Percentiles rank a stretch among this genome's conserved stretches.
Evolutionary conservation across 92 coral and sea anemone species (phyloP).

Genomic region (Hydrozoanthus gracilis): DNA sequence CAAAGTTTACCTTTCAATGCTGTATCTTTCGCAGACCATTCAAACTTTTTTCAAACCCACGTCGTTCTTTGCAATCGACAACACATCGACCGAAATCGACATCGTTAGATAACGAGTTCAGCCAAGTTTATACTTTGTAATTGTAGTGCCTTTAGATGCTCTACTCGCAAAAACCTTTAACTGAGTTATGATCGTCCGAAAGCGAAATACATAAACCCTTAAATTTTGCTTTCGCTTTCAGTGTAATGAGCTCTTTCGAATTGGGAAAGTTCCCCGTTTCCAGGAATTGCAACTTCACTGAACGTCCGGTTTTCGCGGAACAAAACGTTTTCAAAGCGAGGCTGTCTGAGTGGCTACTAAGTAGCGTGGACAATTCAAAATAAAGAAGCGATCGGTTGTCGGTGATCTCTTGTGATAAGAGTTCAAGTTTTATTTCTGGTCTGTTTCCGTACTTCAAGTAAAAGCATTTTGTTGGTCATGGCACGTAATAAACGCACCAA

Average conservation of each 20-base stretch:
- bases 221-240: not conserved
- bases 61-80: too few species aligned
- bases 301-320: slow-evolving; percentile 29
- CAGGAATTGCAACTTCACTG: not conserved
- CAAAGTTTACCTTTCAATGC: too few species aligned
- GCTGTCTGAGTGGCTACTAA: slow-evolving; percentile 8
- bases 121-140: too few species aligned
- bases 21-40: too few species aligned
- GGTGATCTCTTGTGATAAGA: not conserved
- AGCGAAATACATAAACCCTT: too few species aligned
- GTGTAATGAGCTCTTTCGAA: not conserved
- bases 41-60: too few species aligned
- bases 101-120: too few species aligned
- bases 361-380: slow-evolving; percentile 23
- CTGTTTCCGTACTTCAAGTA: not conserved
- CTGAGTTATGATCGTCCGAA: too few species aligned
- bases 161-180: too few species aligned
- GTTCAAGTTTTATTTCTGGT: too few species aligned
- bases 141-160: too few species aligned
- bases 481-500: slow-evolving; percentile 57
- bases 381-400: not conserved
- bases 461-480: slow-evolving; percentile 22
- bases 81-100: too few species aligned
- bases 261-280: slow-evolving; percentile 21
- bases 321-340: slow-evolving; percentile 13